These are phyloP conservation scores for Nemotelus pantherinus DNA, from an alignment of 2,888 invertebrate genomes.

Conservation along the genomic window DNA sequence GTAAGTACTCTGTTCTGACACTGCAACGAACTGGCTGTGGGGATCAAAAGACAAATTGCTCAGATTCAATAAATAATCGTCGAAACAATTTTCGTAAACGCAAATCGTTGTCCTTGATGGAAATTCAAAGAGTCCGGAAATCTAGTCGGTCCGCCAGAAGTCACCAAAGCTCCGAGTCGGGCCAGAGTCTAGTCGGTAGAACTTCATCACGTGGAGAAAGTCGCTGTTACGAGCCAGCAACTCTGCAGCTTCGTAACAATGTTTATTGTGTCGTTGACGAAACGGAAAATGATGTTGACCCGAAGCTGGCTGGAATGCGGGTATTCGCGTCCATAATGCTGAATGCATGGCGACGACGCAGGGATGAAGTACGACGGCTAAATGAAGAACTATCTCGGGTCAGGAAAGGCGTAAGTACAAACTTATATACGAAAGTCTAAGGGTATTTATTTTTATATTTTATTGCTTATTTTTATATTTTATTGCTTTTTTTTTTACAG, in stretches of 20 bases:
- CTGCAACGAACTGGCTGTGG: neutral
- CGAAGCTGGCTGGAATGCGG: slow-evolving; percentile 56
- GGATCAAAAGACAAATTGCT: neutral
- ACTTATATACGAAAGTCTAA: neutral
- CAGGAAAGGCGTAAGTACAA: slow-evolving; percentile 54
- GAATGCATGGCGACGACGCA: slow-evolving; percentile 59
- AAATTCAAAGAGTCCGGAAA: slow-evolving; percentile 26
- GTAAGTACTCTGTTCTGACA: neutral
- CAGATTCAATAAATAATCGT: neutral
- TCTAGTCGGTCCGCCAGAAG: slow-evolving; percentile 3
- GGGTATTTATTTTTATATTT: neutral
- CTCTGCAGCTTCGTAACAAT: slow-evolving; percentile 15
- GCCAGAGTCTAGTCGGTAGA: neutral
- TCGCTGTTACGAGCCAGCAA: slow-evolving; percentile 1
- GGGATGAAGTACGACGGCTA: slow-evolving; percentile 57
- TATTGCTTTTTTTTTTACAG: slow-evolving; percentile 51
- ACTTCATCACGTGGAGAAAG: slow-evolving; percentile 26
- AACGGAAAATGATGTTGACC: slow-evolving; percentile 45
- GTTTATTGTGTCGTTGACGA: slow-evolving; percentile 21
- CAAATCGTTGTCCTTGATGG: slow-evolving; percentile 36
- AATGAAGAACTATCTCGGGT: slow-evolving; percentile 53
- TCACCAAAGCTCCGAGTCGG: neutral
- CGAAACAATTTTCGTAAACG: neutral
- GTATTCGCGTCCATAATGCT: slow-evolving; percentile 59
- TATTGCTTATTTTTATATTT: neutral